phyloP scores from a whole-genome alignment of 1,140 invertebrate species.

The Drosophila cardini region DNA sequence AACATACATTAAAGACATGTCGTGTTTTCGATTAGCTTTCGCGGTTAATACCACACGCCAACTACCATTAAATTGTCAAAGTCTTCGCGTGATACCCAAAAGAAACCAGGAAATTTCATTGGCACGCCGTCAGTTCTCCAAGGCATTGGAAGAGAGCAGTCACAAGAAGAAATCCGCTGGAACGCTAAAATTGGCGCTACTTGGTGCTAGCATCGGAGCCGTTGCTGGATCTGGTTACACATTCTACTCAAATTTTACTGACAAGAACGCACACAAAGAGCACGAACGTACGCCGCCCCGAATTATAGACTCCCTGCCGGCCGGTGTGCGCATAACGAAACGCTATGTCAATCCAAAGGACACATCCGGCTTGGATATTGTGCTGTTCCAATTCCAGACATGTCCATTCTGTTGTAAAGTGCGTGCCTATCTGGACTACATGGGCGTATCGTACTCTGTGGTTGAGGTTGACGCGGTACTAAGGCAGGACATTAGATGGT shows the following conservation, averaged over 20 bases:
- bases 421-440: conserved; percentile 96
- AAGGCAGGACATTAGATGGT: conserved; percentile 96
- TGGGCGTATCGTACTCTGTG: conserved; percentile 97
- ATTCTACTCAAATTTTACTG: conserved; percentile 62
- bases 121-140: conserved; percentile 52
- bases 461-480: conserved; percentile 95
- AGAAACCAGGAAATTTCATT: conserved; percentile 21
- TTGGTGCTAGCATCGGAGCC: conserved; percentile 86
- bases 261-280: conserved; percentile 72
- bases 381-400: conserved; percentile 97
- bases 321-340: conserved; percentile 85
- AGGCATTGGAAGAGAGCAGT: conserved; percentile 7
- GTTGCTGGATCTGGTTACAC: conserved; percentile 79
- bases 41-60: conserved; percentile 24
- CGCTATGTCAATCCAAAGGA: conserved; percentile 89
- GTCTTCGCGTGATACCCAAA: conserved; percentile 31
- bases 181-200: conserved; percentile 85
- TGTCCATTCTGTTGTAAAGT: conserved; percentile 99
- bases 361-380: conserved; percentile 91
- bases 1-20: conserved; percentile 44
- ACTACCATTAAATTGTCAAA: conserved; percentile 5
- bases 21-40: conserved; percentile 57
- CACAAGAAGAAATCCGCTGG: conserved; percentile 49
- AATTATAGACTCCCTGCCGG: conserved; percentile 85
- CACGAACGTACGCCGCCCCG: conserved; percentile 83